Evolutionary conservation across 1,140 invertebrate species (phyloP).

Genomic region (Idris sp.): DNA sequence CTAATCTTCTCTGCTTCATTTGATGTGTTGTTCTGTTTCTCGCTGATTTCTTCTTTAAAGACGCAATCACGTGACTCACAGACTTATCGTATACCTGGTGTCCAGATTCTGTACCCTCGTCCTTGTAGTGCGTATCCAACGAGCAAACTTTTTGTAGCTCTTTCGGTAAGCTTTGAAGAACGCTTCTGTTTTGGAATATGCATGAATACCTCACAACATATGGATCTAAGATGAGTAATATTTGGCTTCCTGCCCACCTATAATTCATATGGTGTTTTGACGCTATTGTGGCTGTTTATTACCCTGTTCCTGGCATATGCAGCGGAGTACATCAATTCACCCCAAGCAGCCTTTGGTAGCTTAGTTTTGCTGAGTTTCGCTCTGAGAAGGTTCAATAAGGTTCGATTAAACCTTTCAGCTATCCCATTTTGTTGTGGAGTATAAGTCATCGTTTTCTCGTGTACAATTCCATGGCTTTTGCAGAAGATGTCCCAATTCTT

Average conservation of each 20-base stretch:
- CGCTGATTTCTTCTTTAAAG: too few relatives aligned
- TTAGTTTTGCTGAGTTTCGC: constrained; percentile 22
- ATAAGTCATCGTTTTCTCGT: constrained; percentile 52
- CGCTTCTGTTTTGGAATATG: constrained; percentile 60
- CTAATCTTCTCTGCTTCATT: too few relatives aligned
- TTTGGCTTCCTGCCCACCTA: constrained; percentile 43
- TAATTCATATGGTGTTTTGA: constrained; percentile 42
- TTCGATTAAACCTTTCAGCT: constrained; percentile 57
- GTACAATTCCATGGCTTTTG: constrained; percentile 21
- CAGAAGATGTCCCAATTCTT: constrained; percentile 22
- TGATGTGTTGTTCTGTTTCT: too few relatives aligned
- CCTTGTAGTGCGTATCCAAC: constrained; percentile 60
- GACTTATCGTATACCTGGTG: too few relatives aligned
- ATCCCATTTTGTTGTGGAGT: constrained; percentile 61
- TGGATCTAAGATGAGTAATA: constrained; percentile 63
- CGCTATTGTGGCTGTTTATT: constrained; percentile 21
- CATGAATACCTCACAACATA: constrained; percentile 66
- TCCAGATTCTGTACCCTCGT: too few relatives aligned
- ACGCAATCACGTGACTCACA: too few relatives aligned
- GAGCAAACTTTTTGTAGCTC: constrained; percentile 27
- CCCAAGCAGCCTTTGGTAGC: constrained; percentile 37
- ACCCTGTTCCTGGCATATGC: constrained; percentile 66
- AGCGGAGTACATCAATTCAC: constrained; percentile 60
- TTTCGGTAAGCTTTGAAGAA: constrained; percentile 50
- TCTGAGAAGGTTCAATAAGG: constrained; percentile 46